These are phyloP conservation scores for Lateolabrax maculatus DNA, from an alignment of 2,797 vertebrate species.

Conservation along the genomic window DNA sequence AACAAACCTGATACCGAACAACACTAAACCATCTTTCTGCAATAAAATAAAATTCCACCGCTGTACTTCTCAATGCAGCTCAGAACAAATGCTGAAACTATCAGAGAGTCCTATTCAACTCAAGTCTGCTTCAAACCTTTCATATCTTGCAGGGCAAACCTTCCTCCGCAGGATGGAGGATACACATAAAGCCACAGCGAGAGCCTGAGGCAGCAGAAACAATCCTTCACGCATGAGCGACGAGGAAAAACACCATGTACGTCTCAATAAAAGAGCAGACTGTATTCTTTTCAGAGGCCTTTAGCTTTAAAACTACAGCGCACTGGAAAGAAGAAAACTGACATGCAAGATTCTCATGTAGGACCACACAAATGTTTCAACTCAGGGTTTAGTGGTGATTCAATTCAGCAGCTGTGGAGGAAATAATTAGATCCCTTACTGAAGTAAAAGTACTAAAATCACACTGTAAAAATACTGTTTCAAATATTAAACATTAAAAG, in stretches of 20 bases:
- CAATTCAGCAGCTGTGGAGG: background rate
- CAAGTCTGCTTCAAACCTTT: conserved; percentile 41
- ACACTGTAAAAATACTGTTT: background rate
- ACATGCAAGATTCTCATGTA: background rate
- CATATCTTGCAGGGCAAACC: conserved; percentile 12
- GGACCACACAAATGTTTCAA: background rate
- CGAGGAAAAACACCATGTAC: conserved; percentile 36
- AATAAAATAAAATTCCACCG: background rate
- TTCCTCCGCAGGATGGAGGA: conserved; percentile 21
- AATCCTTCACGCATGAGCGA: conserved; percentile 55
- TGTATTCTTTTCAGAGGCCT: conserved; percentile 44
- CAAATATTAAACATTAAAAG: too few species aligned
- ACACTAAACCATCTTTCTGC: background rate
- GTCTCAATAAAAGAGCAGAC: conserved; percentile 52
- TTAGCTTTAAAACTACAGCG: conserved; percentile 35
- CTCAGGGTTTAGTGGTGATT: background rate
- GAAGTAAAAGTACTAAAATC: background rate
- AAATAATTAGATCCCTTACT: background rate
- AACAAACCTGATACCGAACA: background rate
- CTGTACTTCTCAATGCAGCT: background rate
- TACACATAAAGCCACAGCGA: conserved; percentile 41
- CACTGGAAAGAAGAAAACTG: background rate
- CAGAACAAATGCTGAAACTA: conserved; percentile 9
- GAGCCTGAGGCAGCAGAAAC: conserved; percentile 58
- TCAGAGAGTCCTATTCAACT: conserved; percentile 6